Conservation (phyloP, 2,113 vertebrate species). For the Pristiophorus japonicus region DNA sequence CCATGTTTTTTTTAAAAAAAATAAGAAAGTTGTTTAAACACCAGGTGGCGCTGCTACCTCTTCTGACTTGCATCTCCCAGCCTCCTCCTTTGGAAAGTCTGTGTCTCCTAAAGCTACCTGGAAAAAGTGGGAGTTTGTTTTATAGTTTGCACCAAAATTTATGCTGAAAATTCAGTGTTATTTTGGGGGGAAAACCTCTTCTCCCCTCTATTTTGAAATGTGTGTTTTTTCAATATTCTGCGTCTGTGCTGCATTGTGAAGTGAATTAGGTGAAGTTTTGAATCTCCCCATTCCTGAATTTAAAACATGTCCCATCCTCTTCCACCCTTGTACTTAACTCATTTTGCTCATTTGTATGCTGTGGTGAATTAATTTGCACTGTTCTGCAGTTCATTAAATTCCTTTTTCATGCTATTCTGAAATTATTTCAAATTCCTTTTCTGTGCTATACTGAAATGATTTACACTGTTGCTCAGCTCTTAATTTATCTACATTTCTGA, state of each 20-base stretch:
- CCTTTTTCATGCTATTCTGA: neutral
- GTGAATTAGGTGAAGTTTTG: neutral
- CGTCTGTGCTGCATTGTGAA: neutral
- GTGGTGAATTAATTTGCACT: neutral
- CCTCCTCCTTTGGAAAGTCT: neutral
- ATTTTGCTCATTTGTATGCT: neutral
- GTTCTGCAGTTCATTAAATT: neutral
- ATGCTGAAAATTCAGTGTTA: neutral
- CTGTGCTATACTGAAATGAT: neutral
- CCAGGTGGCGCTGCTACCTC: no score
- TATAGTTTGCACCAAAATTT: neutral
- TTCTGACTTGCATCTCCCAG: no score
- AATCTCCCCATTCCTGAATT: neutral
- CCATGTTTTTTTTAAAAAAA: neutral
- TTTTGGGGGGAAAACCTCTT: neutral
- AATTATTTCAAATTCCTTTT: neutral
- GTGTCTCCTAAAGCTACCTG: neutral
- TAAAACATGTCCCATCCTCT: neutral
- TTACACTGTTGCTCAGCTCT: neutral
- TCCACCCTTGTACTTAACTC: neutral
- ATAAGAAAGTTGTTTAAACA: neutral
- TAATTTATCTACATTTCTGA: neutral
- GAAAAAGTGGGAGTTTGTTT: neutral
- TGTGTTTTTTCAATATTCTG: no score
- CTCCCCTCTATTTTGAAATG: neutral